These are phyloP conservation scores for Bimastos eiseni DNA, from an alignment of 2,888 invertebrate genomes.

Conservation along the genomic window DNA sequence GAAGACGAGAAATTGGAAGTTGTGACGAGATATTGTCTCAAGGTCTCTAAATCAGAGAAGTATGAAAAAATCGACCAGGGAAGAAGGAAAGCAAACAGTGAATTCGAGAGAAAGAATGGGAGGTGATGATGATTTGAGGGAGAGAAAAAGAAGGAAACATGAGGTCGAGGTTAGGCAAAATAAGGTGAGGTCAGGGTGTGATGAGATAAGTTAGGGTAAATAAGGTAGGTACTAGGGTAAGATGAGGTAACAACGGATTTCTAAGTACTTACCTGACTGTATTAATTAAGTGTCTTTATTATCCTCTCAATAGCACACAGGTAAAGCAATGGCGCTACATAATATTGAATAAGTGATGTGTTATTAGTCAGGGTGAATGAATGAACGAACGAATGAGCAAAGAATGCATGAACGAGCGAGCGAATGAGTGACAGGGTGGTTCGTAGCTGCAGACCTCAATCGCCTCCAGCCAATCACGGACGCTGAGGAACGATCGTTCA, in stretches of 20 bases:
- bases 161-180: not conserved
- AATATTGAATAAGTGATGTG: not conserved
- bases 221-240: no score
- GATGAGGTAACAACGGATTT: not conserved
- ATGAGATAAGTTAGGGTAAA: no score
- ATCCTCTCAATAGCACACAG: no score
- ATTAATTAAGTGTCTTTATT: no score
- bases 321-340: no score
- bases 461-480: slow-evolving; percentile 68
- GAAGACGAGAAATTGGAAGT: no score
- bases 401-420: not conserved
- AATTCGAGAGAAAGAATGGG: no score
- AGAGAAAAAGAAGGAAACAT: not conserved
- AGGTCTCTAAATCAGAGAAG: no score
- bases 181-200: not conserved
- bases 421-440: not conserved
- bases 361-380: not conserved
- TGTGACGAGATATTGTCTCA: no score
- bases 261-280: no score
- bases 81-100: no score
- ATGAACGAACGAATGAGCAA: not conserved
- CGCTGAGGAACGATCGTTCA: slow-evolving; percentile 68
- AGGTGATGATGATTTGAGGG: not conserved
- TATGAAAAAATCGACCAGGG: no score
- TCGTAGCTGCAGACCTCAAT: slow-evolving; percentile 63